These are phyloP conservation scores for Mormyrus lacerda DNA, from an alignment of 2,113 vertebrate species.

Conservation along the genomic window DNA sequence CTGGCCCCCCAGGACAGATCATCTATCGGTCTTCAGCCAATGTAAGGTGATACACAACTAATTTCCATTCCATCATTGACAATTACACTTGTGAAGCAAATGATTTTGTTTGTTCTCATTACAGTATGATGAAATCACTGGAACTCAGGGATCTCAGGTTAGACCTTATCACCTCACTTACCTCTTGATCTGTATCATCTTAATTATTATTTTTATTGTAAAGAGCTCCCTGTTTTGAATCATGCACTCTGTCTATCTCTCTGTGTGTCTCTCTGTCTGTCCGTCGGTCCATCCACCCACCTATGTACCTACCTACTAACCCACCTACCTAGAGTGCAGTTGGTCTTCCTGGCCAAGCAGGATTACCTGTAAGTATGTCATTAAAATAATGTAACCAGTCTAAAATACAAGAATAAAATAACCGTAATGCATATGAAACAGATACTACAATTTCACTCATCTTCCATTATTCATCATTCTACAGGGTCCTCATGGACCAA, in stretches of 20 bases:
- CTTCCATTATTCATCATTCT: not conserved
- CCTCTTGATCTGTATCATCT: not conserved
- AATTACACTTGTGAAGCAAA: not conserved
- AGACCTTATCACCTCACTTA: not conserved
- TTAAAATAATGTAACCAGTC: not conserved
- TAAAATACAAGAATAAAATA: not conserved
- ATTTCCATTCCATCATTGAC: not conserved
- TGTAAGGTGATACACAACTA: slow-evolving; percentile 40
- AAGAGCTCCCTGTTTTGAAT: not conserved
- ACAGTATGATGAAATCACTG: slow-evolving; percentile 34
- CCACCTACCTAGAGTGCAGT: slow-evolving; percentile 34
- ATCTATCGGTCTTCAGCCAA: slow-evolving; percentile 49
- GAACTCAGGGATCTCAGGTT: slow-evolving; percentile 47
- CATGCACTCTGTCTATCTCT: not conserved
- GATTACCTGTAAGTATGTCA: slow-evolving; percentile 50
- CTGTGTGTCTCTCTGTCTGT: not conserved
- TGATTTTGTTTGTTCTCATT: slow-evolving; percentile 12
- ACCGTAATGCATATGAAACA: not conserved
- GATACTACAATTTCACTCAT: not conserved
- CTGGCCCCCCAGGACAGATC: slow-evolving; percentile 75
- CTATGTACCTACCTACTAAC: not conserved
- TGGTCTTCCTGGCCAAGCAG: slow-evolving; percentile 41
- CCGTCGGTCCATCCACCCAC: not conserved
- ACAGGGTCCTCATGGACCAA: slow-evolving; percentile 56
- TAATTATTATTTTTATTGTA: not conserved